Evolutionary conservation across 2,113 vertebrate genomes (phyloP), one percentile per base, ranked within the genome.

Genomic region (Amia ocellicauda): DNA sequence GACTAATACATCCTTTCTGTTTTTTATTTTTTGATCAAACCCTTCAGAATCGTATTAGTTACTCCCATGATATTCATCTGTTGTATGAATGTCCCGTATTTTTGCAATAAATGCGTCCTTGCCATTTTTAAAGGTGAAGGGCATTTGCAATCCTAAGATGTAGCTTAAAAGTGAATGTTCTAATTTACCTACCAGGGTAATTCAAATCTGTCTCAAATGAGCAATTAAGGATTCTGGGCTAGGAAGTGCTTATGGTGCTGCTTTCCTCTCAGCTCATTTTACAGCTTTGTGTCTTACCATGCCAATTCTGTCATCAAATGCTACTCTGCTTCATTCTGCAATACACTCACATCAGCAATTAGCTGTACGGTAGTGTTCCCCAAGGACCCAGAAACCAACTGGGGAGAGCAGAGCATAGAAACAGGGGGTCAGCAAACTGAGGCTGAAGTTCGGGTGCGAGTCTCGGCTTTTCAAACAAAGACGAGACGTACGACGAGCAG

Each of bases 291-390:
- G 52, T 64, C 42, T 47, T 56, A 29, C 63, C 17, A 11, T 56
- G 63, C 10, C 63, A 57, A 27, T n/a, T 13, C 26, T 29, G 28
- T 58, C 53, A 58, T 57, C 27, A 31, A 20, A 51, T 50, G 19
- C 13, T 29, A 4, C 23, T 11, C 17, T 14, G 11, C 36, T 58
- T 10, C 3, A 8, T 22, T 50, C 27, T 51, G 16, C 11, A 29
- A 27, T 3, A 9, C 45, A 14, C 26, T 58, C 26, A 45, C 54
- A 26, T 65, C 63, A 58, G 63, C 63, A 49, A 19, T 40, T 24
- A 50, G 11, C 19, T 22, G 27, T 40, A 40, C 26, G 14, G 63
- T 47, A 26, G 42, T 23, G 27, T 7, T 36, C 63, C 14, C 54
- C 26, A 3, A 3, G 16, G 55, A n/a, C 24, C 54, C 9, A 22